Conservation (phyloP, 2,113 vertebrate species). For the Pluvialis apricaria region DNA sequence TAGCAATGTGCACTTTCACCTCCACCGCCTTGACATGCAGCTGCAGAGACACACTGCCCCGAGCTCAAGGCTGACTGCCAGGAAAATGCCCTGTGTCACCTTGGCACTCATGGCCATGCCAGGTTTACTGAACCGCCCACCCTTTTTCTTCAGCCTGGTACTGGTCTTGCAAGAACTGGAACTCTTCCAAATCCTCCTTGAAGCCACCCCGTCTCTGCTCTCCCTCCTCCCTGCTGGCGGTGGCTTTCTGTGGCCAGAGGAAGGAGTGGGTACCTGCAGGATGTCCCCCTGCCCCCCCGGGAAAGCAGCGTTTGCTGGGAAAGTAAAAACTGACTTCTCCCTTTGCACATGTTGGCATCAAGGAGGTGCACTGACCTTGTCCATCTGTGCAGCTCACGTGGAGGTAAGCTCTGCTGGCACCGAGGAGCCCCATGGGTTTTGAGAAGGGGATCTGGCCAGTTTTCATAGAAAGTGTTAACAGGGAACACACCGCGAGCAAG, state of each 20-base stretch:
- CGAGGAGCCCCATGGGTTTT: background rate
- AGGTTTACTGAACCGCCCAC: background rate
- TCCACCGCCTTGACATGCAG: background rate
- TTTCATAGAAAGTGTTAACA: background rate
- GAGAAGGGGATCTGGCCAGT: background rate
- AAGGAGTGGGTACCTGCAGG: background rate
- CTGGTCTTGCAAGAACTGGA: background rate
- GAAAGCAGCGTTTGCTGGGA: background rate
- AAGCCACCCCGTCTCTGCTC: background rate
- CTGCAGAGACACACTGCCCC: background rate
- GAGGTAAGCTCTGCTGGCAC: background rate
- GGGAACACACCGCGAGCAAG: background rate
- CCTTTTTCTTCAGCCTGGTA: background rate
- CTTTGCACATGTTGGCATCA: background rate
- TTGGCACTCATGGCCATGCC: background rate
- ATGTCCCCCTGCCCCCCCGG: background rate
- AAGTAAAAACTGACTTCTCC: background rate
- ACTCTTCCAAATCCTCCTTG: background rate
- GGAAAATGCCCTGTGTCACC: background rate
- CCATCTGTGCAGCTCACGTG: background rate
- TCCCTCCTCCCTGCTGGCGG: background rate
- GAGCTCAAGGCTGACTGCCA: background rate
- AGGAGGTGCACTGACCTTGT: background rate
- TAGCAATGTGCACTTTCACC: background rate
- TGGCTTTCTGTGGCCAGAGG: background rate